These are phyloP conservation scores for Plumapathes pennacea DNA, from an alignment of 92 coral and sea anemone species.

Conservation along the genomic window DNA sequence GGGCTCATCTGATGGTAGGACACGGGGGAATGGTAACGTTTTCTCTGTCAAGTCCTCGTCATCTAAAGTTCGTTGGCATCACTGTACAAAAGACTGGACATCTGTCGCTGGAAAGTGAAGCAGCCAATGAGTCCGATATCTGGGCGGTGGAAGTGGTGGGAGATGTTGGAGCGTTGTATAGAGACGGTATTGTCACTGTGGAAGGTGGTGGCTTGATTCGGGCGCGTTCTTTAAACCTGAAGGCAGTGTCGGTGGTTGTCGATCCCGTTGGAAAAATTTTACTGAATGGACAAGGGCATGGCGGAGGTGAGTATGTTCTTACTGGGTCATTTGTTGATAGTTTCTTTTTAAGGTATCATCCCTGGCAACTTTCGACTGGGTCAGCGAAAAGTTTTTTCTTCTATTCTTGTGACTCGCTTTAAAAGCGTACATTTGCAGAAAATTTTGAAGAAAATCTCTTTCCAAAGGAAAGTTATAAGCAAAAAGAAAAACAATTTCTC, in stretches of 20 bases:
- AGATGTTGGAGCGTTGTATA: conserved; percentile 77
- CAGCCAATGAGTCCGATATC: conserved; percentile 62
- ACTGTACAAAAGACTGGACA: conserved; percentile 91
- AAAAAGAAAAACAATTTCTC: no score
- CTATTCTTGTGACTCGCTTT: no score
- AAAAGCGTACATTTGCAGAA: no score
- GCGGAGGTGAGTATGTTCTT: conserved; percentile 89
- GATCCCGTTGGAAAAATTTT: conserved; percentile 69
- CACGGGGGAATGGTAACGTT: conserved; percentile 78
- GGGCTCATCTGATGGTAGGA: conserved; percentile 86
- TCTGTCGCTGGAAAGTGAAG: conserved; percentile 59
- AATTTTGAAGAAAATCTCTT: no score
- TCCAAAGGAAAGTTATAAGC: no score
- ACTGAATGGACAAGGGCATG: conserved; percentile 73
- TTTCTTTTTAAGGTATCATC: no score
- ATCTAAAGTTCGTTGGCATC: conserved; percentile 83
- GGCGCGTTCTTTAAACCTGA: conserved; percentile 60
- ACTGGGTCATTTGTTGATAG: no score
- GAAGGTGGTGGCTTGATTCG: conserved; percentile 83
- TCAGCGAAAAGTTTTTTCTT: no score
- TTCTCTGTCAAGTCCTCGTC: conserved; percentile 67
- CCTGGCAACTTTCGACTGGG: no score
- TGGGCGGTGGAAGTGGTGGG: conserved; percentile 67
- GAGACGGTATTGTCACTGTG: conserved; percentile 85
- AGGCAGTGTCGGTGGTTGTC: conserved; percentile 70